A percentile compares a stretch with the other conserved stretches of the same genome.
phyloP scores from a whole-genome alignment of 2,113 vertebrate genomes.

The Cyphomyrus plagiostoma region DNA sequence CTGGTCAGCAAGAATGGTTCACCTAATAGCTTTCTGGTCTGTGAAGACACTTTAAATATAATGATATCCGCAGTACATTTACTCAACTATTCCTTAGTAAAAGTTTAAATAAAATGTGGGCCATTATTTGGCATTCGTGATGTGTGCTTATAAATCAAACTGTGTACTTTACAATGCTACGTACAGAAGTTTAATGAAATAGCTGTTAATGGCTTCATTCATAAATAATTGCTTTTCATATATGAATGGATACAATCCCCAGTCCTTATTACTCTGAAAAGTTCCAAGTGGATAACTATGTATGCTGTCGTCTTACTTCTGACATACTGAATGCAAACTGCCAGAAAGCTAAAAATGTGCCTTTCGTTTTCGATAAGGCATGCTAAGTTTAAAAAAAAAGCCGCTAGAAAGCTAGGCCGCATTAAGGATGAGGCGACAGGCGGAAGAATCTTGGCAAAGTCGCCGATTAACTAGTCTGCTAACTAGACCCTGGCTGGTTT shows the following conservation, averaged over 20 bases:
- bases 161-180: background rate
- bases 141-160: background rate
- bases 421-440: background rate
- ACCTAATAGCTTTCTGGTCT: background rate
- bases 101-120: background rate
- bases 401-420: background rate
- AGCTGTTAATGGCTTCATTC: background rate
- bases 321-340: background rate
- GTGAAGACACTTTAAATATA: background rate
- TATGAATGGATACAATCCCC: background rate
- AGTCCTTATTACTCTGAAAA: background rate
- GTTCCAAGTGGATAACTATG: background rate
- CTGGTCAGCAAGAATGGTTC: background rate
- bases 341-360: background rate
- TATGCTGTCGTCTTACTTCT: background rate
- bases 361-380: background rate
- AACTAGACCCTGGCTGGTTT: background rate
- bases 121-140: background rate
- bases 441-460: background rate
- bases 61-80: background rate
- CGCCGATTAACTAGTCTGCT: background rate
- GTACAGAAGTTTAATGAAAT: background rate
- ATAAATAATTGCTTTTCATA: background rate
- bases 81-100: background rate
- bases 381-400: background rate